Evolutionary conservation across 2,888 invertebrate species (phyloP), one percentile per base, ranked within the genome.

Genomic region (Eugnorisma glareosa): DNA sequence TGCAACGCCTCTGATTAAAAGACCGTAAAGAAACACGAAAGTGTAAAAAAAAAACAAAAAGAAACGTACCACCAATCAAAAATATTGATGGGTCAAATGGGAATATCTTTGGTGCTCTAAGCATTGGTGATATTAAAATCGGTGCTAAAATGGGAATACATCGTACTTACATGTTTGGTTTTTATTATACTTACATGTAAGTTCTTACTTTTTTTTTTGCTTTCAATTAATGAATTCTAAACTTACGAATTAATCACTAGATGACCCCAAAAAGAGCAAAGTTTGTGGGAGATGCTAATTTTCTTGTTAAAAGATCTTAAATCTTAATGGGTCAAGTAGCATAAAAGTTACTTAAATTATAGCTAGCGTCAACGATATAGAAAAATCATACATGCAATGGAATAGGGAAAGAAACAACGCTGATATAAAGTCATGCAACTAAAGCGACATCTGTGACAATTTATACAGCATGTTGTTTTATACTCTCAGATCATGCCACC

Each of bases 381-480:
- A 13, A n/a, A 54, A 54, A 13, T n/a, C 13, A 54, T 8, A 59
- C 0, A 35, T 35, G 4, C 5, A 31, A 61, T 35, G 4, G 10
- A 31, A 61, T 10, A 35, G 6, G 1, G 2, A 64, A 64, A n/a
- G 63, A 37, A 6, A 37, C 1, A 5, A 15, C 1, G 7, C 15
- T 8, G n/a, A 37, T 40, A 8, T 40, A 1, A 40, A n/a, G 1
- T 40, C n/a, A 28, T 0, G 21, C 13, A 24, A n/a, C 21, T 7
- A 69, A 70, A 57, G 3, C 7, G 7, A 40, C n/a, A n/a, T 0
- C 57, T 61, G 48, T 7, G n/a, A 31, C 28, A n/a, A 31, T 54
- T 3, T n/a, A 67, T 63, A 67, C 28, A 61, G 31, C 35, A 40
- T 67, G 43, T 54, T 69, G 45, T 67, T 69, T 69, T 28, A 15